These are phyloP conservation scores for Limenitis arthemis DNA, from an alignment of 2,888 invertebrate species.

Conservation along the genomic window DNA sequence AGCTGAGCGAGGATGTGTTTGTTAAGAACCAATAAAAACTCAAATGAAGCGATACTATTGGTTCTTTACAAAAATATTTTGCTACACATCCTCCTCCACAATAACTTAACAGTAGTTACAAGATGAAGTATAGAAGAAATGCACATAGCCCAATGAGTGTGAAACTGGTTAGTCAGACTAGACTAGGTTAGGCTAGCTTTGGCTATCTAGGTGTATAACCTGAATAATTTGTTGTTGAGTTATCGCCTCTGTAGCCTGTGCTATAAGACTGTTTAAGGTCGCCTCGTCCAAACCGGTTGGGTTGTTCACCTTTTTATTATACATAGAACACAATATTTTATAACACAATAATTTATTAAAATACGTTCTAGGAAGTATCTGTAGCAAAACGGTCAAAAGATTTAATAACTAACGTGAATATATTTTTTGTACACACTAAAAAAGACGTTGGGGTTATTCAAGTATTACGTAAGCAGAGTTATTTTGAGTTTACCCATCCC, in stretches of 20 bases:
- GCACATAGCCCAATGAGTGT: slow-evolving; percentile 10
- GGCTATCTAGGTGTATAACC: slow-evolving; percentile 38
- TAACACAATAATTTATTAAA: not conserved
- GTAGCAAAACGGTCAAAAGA: not conserved
- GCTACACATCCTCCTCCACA: no score
- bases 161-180: slow-evolving; percentile 18
- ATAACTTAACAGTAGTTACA: not conserved
- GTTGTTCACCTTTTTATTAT: slow-evolving; percentile 61
- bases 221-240: slow-evolving; percentile 69
- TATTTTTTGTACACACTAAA: no score
- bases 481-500: no score
- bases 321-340: slow-evolving; percentile 11
- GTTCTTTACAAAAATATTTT: no score
- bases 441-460: no score
- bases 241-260: slow-evolving; percentile 70
- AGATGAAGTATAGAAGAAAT: slow-evolving; percentile 10
- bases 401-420: no score
- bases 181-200: slow-evolving; percentile 19
- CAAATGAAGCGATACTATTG: no score
- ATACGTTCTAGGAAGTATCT: no score
- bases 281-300: slow-evolving; percentile 66
- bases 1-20: no score
- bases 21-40: no score
- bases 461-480: no score
- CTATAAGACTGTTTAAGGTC: slow-evolving; percentile 66